Percentiles rank a stretch among this genome's conserved stretches.
Evolutionary conservation across 2,888 invertebrate species (phyloP).

Genomic region (Cataglyphis livida): DNA sequence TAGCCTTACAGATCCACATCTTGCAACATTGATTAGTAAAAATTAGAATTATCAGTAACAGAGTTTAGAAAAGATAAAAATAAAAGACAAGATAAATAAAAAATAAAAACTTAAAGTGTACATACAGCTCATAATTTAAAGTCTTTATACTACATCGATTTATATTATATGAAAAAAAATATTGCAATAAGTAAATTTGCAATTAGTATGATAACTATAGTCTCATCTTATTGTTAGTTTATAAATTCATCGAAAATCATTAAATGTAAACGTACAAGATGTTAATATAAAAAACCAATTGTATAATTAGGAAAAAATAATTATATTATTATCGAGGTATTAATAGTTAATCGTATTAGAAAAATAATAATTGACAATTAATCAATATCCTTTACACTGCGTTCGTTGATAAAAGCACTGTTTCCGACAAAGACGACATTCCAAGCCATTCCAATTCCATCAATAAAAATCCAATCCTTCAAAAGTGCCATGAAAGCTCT

Average conservation of each 20-base stretch:
- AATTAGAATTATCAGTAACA: neutral
- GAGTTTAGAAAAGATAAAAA: neutral
- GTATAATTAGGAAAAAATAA: neutral
- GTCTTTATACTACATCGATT: no score
- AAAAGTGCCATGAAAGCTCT: slow-evolving; percentile 88
- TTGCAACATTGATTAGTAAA: slow-evolving; percentile 73
- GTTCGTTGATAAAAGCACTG: slow-evolving; percentile 82
- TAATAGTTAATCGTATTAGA: neutral
- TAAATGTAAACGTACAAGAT: slow-evolving; percentile 43
- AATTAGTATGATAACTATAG: neutral
- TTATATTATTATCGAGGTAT: neutral
- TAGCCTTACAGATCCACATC: slow-evolving; percentile 89
- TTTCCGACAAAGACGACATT: slow-evolving; percentile 84
- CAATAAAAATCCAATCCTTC: slow-evolving; percentile 87
- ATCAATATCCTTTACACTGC: slow-evolving; percentile 79
- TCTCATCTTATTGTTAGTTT: neutral
- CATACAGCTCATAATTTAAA: no score
- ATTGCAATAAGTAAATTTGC: neutral
- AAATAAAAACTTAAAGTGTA: no score
- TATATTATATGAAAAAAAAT: no score
- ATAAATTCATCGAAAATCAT: neutral
- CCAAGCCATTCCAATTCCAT: slow-evolving; percentile 86
- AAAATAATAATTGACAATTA: neutral
- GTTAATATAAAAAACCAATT: neutral
- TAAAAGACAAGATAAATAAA: neutral